These are phyloP conservation scores for Busseola fusca DNA, from an alignment of 2,888 invertebrate species.

Conservation along the genomic window DNA sequence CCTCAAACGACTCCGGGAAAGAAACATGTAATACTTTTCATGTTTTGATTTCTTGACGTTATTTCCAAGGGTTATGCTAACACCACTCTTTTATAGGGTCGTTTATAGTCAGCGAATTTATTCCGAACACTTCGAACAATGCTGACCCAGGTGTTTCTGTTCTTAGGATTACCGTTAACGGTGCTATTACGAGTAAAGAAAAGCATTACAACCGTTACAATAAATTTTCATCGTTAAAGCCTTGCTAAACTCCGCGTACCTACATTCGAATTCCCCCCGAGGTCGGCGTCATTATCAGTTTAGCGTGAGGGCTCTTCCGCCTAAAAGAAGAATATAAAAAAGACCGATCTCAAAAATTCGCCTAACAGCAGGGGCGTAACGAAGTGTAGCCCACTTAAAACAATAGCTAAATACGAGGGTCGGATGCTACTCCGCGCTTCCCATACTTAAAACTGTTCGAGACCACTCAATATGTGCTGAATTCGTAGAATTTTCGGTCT, in stretches of 20 bases:
- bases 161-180: slow-evolving; percentile 79
- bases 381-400: slow-evolving; percentile 87
- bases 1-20: slow-evolving; percentile 30
- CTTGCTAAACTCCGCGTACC: slow-evolving; percentile 73
- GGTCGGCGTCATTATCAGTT: slow-evolving; percentile 86
- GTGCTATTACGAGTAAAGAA: slow-evolving; percentile 78
- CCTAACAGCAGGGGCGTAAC: slow-evolving; percentile 85
- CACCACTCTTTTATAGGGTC: slow-evolving; percentile 16
- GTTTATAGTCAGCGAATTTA: slow-evolving; percentile 57
- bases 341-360: slow-evolving; percentile 80
- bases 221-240: slow-evolving; percentile 84
- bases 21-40: slow-evolving; percentile 4
- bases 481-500: slow-evolving; percentile 82
- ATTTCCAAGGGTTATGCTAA: slow-evolving; percentile 22
- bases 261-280: slow-evolving; percentile 71
- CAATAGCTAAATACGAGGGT: slow-evolving; percentile 87
- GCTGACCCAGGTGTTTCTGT: slow-evolving; percentile 78
- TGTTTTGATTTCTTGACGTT: slow-evolving; percentile 30
- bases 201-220: slow-evolving; percentile 81
- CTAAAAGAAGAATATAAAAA: slow-evolving; percentile 80
- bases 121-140: slow-evolving; percentile 37
- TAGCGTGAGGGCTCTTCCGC: slow-evolving; percentile 80
- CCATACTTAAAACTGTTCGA: slow-evolving; percentile 80
- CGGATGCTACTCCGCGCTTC: slow-evolving; percentile 76
- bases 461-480: slow-evolving; percentile 87